phyloP scores from a whole-genome alignment of 2,113 vertebrate species.

The Platysternon megacephalum region DNA sequence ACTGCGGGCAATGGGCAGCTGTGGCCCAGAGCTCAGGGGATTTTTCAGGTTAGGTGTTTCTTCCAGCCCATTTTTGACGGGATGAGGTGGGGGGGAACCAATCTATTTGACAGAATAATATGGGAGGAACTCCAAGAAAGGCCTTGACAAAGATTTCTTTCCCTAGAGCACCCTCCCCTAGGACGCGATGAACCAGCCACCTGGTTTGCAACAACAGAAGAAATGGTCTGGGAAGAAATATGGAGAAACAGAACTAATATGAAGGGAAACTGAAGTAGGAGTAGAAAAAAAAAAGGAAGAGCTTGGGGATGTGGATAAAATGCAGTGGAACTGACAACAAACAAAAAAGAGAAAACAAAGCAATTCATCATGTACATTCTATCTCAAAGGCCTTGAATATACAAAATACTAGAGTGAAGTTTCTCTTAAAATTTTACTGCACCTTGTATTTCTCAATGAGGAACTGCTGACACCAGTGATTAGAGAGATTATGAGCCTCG shows the following conservation, averaged over 20 bases:
- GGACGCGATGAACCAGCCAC: not conserved
- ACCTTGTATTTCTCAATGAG: not conserved
- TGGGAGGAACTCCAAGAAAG: not conserved
- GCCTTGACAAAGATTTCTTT: not conserved
- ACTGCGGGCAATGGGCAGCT: not conserved
- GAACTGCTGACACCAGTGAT: not conserved
- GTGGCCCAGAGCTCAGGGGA: not conserved
- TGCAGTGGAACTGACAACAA: not conserved
- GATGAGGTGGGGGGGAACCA: not conserved
- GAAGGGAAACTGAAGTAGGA: not conserved
- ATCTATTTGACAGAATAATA: not conserved
- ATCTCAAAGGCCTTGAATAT: not conserved
- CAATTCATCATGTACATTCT: not conserved
- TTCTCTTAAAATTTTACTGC: not conserved
- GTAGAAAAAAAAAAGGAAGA: not conserved
- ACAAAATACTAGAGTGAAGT: not conserved
- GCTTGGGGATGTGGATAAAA: not conserved
- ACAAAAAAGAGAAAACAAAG: not conserved
- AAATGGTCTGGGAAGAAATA: not conserved
- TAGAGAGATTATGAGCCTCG: not conserved
- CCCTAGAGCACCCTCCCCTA: not conserved
- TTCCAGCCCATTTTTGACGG: not conserved
- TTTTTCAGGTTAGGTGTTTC: not conserved
- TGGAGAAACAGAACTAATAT: not conserved
- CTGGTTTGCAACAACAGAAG: not conserved